phyloP scores from a whole-genome alignment of 2,113 vertebrate species.

The Rynchops niger region DNA sequence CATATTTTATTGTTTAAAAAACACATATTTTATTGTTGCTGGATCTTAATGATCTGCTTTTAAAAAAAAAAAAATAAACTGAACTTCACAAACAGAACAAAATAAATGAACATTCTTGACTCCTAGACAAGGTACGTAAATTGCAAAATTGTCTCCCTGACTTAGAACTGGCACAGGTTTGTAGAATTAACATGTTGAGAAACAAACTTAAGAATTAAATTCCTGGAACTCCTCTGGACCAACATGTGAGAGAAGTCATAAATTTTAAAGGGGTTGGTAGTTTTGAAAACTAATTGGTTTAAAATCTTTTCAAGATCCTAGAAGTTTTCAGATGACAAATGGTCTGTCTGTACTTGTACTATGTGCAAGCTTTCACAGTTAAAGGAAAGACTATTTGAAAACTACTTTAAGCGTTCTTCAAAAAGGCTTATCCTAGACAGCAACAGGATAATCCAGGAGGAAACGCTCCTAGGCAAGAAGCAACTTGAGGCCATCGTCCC shows the following conservation, averaged over 20 bases:
- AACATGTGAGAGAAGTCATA: background rate
- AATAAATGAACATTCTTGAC: background rate
- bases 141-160: background rate
- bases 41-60: background rate
- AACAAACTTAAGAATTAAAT: background rate
- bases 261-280: background rate
- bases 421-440: background rate
- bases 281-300: background rate
- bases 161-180: background rate
- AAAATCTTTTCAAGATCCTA: background rate
- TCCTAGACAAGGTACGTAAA: background rate
- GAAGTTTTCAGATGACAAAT: background rate
- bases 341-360: background rate
- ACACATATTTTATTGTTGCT: background rate
- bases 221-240: background rate
- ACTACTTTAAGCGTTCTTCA: background rate
- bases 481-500: background rate
- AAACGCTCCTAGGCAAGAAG: background rate
- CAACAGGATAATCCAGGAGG: background rate
- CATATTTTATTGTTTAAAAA: background rate
- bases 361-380: background rate
- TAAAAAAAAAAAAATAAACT: background rate
- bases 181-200: background rate
- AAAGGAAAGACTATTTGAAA: background rate
- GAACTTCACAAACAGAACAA: background rate